phyloP scores from a whole-genome alignment of 2,888 invertebrate species.

The Catonia carolina region DNA sequence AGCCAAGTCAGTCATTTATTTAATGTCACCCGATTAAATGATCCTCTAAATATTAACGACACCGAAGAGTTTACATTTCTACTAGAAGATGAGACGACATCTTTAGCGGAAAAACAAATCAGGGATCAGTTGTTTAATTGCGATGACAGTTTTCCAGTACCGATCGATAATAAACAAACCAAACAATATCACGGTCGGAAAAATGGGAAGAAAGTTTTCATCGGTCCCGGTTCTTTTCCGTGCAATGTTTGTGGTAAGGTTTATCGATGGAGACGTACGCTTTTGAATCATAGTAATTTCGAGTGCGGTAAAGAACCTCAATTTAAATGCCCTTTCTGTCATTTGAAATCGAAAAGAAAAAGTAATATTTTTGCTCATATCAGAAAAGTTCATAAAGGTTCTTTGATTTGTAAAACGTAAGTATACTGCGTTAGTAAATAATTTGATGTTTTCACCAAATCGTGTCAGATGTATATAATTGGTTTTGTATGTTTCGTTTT shows the following conservation, averaged over 20 bases:
- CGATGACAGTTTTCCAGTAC: no score
- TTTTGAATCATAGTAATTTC: conserved; percentile 49
- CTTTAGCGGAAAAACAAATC: no score
- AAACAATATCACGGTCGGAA: no score
- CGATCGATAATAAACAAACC: no score
- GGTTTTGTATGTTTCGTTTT: not conserved
- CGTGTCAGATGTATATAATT: not conserved
- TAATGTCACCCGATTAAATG: no score
- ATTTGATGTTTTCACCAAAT: not conserved
- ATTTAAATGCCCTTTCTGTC: conserved; percentile 45
- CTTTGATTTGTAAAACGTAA: no score
- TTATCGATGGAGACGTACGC: conserved; percentile 78
- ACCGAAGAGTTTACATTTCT: no score
- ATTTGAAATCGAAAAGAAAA: conserved; percentile 40
- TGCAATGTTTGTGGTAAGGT: conserved; percentile 77
- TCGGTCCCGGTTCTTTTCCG: conserved; percentile 55
- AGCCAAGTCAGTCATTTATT: no score
- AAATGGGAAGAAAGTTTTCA: conserved; percentile 41
- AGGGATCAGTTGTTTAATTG: no score
- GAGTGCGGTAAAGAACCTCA: conserved; percentile 45
- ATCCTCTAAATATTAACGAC: no score
- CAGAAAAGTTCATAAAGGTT: not conserved
- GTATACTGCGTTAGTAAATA: no score
- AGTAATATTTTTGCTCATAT: conserved; percentile 8
- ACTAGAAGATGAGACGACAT: no score